Evolutionary conservation across 2,113 vertebrate species (phyloP).

Genomic region (Neolamprologus cancellatus): DNA sequence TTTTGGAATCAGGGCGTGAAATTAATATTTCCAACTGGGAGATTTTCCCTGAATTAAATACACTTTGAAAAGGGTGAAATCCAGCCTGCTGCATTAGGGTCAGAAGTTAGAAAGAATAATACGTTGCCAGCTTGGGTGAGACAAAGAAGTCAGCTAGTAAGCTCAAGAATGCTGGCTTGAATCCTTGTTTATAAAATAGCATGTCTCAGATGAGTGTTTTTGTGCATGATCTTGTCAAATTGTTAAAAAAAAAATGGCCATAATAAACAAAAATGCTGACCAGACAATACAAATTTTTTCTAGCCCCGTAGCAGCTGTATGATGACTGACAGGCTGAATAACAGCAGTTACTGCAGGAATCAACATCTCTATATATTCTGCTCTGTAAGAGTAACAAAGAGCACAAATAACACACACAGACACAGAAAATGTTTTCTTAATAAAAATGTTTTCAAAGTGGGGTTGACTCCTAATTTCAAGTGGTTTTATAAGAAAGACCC

Average conservation of each 20-base stretch:
- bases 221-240: too few relatives aligned
- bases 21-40: not conserved
- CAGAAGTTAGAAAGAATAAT: not conserved
- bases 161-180: not conserved
- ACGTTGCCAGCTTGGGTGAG: not conserved
- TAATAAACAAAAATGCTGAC: not conserved
- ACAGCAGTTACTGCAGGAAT: not conserved
- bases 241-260: too few relatives aligned
- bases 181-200: not conserved
- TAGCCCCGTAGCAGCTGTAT: rapidly evolving
- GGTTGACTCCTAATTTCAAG: not conserved
- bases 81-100: not conserved
- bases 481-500: not conserved
- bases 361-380: not conserved
- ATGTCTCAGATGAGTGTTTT: too few relatives aligned
- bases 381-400: not conserved
- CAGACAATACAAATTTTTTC: rapidly evolving
- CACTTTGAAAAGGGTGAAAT: not conserved
- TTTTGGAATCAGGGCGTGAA: not conserved
- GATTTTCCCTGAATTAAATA: not conserved
- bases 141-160: not conserved
- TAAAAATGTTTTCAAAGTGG: not conserved
- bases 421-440: not conserved
- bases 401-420: not conserved
- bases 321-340: not conserved